A percentile compares a stretch with the other conserved stretches of the same genome.
Conservation (phyloP, 2,888 invertebrate species). For the Trichacis sp. region DNA sequence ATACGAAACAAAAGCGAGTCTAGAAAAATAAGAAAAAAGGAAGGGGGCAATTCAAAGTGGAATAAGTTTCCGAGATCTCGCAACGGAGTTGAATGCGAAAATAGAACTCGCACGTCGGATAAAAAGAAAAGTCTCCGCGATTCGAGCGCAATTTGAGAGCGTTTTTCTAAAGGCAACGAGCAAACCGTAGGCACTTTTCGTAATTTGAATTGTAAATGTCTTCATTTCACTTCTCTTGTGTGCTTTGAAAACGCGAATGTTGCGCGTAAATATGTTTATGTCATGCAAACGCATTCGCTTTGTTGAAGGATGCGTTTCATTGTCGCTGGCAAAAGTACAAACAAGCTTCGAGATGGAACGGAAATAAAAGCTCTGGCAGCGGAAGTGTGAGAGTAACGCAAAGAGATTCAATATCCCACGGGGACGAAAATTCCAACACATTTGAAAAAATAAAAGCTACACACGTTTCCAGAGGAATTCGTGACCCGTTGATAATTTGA, state of each 20-base stretch:
- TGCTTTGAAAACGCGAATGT: background rate
- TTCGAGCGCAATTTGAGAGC: background rate
- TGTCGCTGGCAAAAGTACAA: slow-evolving; percentile 21
- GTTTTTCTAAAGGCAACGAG: background rate
- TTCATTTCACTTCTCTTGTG: background rate
- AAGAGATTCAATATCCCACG: slow-evolving; percentile 33
- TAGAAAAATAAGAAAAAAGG: slow-evolving; percentile 12
- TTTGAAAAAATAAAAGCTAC: no score
- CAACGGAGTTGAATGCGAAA: no score
- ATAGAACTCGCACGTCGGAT: no score
- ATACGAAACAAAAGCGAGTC: slow-evolving; percentile 10
- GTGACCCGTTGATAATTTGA: no score
- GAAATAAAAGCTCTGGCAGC: slow-evolving; percentile 31
- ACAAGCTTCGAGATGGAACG: slow-evolving; percentile 10
- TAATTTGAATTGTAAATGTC: background rate
- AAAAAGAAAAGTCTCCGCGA: no score
- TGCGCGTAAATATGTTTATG: slow-evolving; percentile 20
- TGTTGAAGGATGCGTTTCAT: slow-evolving; percentile 28
- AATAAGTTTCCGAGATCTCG: slow-evolving; percentile 7
- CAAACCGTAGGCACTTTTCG: background rate
- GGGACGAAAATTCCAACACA: no score
- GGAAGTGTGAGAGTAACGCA: slow-evolving; percentile 30
- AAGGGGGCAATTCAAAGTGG: background rate
- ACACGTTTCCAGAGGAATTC: no score
- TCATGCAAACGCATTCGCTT: slow-evolving; percentile 26